Evolutionary conservation across 2,797 vertebrate genomes (phyloP), one percentile per base, ranked within the genome.

Genomic region (Poliocrania exsul): DNA sequence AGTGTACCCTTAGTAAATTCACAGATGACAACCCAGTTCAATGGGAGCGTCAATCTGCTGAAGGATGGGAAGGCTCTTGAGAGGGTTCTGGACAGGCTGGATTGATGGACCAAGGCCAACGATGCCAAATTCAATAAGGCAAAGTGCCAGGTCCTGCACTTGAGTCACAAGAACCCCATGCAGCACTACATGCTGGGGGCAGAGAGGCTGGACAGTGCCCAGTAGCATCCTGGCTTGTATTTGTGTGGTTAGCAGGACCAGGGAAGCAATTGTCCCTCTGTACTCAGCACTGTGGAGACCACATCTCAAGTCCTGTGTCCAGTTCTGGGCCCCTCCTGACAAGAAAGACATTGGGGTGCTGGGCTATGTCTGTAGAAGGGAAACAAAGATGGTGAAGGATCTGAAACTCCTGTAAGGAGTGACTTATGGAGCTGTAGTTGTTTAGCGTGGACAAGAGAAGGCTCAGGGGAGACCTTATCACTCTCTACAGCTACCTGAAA

Each of bases 391-490:
- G 9, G 4, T 20, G 6, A 54, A 49, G 26, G 3, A 11, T 47
- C 15, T 74, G 47, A 31, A 42, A 56, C 5, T 7, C 2, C 19
- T 54, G 2, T 25, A 18, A 69, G 16, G 24, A 12, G 6, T 3
- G 4, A 17, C 17, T 61, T 35, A 61, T 5, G 16, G 19, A 81
- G 31, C 3, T 44, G 13, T 6, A 26, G 5, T 4, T 61, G 31
- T 47, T 61, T 42, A 49, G 18, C 23, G 2, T 11, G 4, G 26
- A 74, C 26, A n/a, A 74, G 23, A 81, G 26, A 19, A 61, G 26
- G 7, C 5, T 74, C 10, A 21, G 31, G 4, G 35, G 23, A 24
- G 13, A 61, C 4, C 11, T 49, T 20, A 15, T 28, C 0, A 0
- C 11, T 56, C 26, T 54, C 35, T 42, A 20, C 5, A 67, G 10